These are phyloP conservation scores for Irena cyanogastra DNA, from an alignment of 2,113 vertebrate species.

Conservation along the genomic window DNA sequence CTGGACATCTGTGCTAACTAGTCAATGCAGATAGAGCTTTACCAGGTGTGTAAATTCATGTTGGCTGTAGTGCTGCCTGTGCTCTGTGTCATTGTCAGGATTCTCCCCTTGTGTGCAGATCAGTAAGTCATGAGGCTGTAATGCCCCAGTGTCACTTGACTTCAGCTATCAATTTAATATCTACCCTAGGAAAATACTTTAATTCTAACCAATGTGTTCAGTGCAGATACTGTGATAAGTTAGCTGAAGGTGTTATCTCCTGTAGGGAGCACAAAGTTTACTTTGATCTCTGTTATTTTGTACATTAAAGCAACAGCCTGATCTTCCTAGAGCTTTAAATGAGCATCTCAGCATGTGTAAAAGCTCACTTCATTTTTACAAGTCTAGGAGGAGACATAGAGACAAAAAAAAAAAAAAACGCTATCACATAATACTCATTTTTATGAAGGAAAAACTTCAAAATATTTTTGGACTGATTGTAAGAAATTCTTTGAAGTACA, in stretches of 20 bases:
- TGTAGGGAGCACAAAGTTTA: background rate
- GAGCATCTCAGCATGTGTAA: background rate
- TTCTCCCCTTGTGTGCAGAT: background rate
- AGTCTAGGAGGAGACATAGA: background rate
- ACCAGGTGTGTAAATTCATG: background rate
- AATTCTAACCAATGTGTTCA: background rate
- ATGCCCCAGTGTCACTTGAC: background rate
- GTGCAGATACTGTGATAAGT: background rate
- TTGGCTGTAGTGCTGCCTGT: background rate
- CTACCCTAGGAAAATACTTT: background rate
- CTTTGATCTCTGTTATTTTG: background rate
- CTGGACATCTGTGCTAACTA: background rate
- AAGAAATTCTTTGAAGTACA: background rate
- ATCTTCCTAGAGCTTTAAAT: background rate
- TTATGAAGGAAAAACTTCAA: background rate
- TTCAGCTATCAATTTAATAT: background rate
- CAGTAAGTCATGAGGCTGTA: fast-evolving
- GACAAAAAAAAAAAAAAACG: background rate
- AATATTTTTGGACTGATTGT: background rate
- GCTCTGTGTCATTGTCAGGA: background rate
- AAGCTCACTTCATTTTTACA: background rate
- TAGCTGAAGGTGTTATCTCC: background rate
- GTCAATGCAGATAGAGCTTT: background rate
- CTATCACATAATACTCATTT: background rate
- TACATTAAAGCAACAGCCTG: background rate